Conservation (phyloP, 2,113 vertebrate genomes). For the Tonatia bakeri region DNA sequence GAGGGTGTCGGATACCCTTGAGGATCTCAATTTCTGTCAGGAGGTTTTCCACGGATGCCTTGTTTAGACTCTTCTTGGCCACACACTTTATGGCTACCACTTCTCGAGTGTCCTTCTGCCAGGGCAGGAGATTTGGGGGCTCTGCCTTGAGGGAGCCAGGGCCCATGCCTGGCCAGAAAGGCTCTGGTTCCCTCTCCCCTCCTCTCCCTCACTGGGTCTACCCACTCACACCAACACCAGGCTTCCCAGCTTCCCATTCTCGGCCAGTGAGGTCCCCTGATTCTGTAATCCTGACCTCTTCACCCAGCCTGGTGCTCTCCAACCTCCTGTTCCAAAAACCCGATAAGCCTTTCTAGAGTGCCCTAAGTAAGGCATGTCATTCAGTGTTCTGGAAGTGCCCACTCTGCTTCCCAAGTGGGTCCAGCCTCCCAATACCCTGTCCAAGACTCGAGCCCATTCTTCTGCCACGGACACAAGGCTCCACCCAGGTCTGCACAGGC, state of each 20-base stretch:
- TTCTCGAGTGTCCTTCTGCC: constrained; percentile 89
- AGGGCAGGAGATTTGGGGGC: not conserved
- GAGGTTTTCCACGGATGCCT: constrained; percentile 92
- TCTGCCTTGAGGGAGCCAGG: not conserved
- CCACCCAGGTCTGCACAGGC: not conserved
- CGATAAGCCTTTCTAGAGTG: not conserved
- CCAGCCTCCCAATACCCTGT: not conserved
- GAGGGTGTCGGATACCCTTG: constrained; percentile 91
- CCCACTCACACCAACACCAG: not conserved
- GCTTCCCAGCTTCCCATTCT: not conserved
- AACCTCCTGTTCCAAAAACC: not conserved
- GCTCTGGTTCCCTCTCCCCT: not conserved
- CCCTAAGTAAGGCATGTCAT: not conserved
- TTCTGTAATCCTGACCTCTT: not conserved
- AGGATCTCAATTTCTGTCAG: constrained; percentile 97
- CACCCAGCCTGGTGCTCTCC: not conserved
- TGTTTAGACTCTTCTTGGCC: constrained; percentile 94
- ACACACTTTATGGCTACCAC: constrained; percentile 97
- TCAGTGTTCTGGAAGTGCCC: not conserved
- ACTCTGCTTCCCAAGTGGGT: not conserved
- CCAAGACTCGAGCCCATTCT: not conserved
- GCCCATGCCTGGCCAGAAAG: not conserved
- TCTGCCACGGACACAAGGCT: not conserved
- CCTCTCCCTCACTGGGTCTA: not conserved
- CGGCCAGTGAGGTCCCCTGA: not conserved